A percentile compares a stretch with the other conserved stretches of the same genome.
These are phyloP conservation scores for Pseudopodoces humilis DNA, from an alignment of 2,113 vertebrate genomes.

Conservation along the genomic window DNA sequence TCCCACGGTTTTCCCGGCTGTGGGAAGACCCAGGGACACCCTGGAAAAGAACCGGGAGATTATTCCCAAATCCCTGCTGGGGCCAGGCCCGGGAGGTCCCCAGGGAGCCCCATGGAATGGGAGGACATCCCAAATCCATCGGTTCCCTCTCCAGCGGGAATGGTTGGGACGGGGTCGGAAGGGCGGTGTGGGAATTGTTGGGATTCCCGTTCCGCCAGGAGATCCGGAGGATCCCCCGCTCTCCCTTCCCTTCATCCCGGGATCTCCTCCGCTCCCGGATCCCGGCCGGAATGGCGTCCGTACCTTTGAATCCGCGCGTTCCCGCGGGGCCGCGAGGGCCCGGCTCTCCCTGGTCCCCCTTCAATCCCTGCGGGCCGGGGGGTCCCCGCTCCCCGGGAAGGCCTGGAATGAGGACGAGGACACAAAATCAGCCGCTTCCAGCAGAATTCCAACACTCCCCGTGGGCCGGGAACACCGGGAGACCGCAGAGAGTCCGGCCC, in stretches of 20 bases:
- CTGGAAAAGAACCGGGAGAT: rapidly evolving
- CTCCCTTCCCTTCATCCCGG: neutral
- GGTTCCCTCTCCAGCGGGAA: neutral
- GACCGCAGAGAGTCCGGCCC: rapidly evolving
- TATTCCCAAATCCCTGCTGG: neutral
- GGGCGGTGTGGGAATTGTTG: neutral
- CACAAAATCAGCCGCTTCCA: neutral
- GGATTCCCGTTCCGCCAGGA: neutral
- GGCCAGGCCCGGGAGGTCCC: neutral
- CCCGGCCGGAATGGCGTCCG: neutral
- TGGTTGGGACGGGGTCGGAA: too few relatives aligned
- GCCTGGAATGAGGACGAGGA: neutral
- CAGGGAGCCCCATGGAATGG: neutral
- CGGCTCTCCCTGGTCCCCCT: neutral
- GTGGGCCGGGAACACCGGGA: rapidly evolving
- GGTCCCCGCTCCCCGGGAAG: neutral
- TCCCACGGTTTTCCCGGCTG: neutral
- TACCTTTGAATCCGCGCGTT: neutral
- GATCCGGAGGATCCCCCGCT: rapidly evolving
- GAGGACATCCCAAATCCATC: neutral
- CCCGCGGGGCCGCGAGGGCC: neutral
- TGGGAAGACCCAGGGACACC: rapidly evolving
- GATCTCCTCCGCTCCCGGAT: neutral
- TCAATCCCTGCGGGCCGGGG: neutral
- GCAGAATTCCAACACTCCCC: rapidly evolving